These are phyloP conservation scores for Typhlichthys subterraneus DNA, from an alignment of 2,797 vertebrate species.

Conservation along the genomic window DNA sequence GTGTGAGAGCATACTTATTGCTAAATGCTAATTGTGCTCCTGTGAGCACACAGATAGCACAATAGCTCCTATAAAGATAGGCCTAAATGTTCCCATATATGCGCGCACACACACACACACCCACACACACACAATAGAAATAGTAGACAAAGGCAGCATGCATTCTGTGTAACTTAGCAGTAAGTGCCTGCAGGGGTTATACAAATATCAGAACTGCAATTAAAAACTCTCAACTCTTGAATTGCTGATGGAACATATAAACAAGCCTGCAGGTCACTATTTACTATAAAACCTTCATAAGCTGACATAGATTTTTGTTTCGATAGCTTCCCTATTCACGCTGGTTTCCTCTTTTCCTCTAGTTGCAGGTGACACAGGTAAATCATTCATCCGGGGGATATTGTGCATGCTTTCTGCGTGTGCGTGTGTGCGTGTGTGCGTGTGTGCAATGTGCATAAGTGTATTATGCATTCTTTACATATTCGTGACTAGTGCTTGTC, in stretches of 20 bases:
- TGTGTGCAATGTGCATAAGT: not conserved
- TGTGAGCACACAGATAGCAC: conserved; percentile 53
- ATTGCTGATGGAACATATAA: too few relatives aligned
- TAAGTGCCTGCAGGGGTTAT: too few relatives aligned
- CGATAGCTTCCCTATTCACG: too few relatives aligned
- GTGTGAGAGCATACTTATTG: not conserved
- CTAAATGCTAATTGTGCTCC: not conserved
- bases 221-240: too few relatives aligned
- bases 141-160: too few relatives aligned
- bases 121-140: conserved; percentile 6
- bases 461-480: too few relatives aligned
- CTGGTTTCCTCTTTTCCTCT: not conserved
- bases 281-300: not conserved
- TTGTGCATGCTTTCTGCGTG: not conserved
- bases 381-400: not conserved
- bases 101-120: conserved; percentile 7
- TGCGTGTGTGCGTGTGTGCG: not conserved
- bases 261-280: too few relatives aligned
- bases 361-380: conserved; percentile 26
- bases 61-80: conserved; percentile 51
- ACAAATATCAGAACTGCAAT: not conserved
- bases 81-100: conserved; percentile 20
- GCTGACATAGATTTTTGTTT: conserved; percentile 17
- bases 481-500: not conserved
- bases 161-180: too few relatives aligned